Evolutionary conservation across 2,113 vertebrate genomes (phyloP).

Genomic region (Myxocyprinus asiaticus): DNA sequence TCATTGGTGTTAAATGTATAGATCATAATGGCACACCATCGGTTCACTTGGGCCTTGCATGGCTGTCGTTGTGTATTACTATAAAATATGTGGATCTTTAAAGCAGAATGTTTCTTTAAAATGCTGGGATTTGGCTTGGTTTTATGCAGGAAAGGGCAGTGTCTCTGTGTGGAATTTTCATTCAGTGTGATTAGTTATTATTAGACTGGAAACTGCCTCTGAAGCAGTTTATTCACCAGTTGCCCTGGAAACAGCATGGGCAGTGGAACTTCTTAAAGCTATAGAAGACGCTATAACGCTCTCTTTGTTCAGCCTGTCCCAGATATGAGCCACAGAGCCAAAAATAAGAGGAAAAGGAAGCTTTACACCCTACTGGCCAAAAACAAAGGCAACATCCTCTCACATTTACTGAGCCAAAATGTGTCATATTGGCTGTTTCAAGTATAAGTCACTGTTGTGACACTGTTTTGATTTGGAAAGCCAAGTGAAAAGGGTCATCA

Average conservation of each 20-base stretch:
- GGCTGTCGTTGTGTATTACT: neutral
- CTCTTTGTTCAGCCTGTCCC: conserved; percentile 59
- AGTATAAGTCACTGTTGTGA: neutral
- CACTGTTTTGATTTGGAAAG: conserved; percentile 23
- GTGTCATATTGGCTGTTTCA: neutral
- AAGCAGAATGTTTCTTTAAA: conserved; percentile 18
- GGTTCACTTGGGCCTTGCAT: conserved; percentile 29
- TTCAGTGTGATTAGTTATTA: conserved; percentile 86
- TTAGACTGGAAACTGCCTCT: conserved; percentile 83
- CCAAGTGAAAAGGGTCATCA: neutral
- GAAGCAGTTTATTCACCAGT: conserved; percentile 86
- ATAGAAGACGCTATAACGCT: conserved; percentile 60
- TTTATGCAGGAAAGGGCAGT: conserved; percentile 55
- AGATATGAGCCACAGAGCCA: conserved; percentile 39
- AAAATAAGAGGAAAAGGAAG: conserved; percentile 33
- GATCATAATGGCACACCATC: neutral
- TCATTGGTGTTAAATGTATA: neutral
- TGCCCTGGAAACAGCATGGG: conserved; percentile 88
- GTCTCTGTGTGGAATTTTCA: conserved; percentile 72
- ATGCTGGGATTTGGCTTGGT: conserved; percentile 54
- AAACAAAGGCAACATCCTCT: conserved; percentile 23
- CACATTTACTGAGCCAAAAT: conserved; percentile 10
- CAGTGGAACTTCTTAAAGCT: conserved; percentile 80
- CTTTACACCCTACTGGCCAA: conserved; percentile 20
- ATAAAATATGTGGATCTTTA: neutral